Percentiles rank a stretch among this genome's conserved stretches.
Evolutionary conservation across 2,113 vertebrate genomes (phyloP).

Genomic region (Hydropotes inermis): DNA sequence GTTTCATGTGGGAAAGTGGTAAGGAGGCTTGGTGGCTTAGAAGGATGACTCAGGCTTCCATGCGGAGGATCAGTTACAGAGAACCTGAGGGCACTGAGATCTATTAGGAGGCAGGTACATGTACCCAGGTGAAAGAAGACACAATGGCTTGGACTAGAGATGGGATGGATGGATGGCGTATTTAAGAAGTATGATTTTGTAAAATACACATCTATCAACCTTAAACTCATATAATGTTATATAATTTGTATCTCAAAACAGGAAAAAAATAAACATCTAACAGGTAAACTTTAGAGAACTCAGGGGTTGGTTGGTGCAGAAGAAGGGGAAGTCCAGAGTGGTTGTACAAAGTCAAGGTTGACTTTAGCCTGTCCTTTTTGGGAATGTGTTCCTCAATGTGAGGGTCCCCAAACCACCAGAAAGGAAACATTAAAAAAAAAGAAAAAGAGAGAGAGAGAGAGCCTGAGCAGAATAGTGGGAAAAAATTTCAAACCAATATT

Average conservation of each 20-base stretch:
- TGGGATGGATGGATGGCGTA: background rate
- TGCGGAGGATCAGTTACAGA: background rate
- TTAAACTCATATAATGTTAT: background rate
- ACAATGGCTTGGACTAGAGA: background rate
- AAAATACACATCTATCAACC: background rate
- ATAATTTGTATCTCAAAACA: background rate
- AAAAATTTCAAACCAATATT: slow-evolving; percentile 62
- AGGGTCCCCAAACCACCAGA: slow-evolving; percentile 11
- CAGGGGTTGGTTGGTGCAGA: background rate
- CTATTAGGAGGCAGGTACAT: background rate
- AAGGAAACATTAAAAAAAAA: background rate
- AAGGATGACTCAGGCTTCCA: background rate
- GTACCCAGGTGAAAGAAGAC: background rate
- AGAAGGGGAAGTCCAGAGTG: background rate
- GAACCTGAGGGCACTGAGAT: background rate
- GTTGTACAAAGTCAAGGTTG: background rate
- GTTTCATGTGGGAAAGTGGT: background rate
- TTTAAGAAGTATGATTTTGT: background rate
- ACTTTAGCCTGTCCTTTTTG: background rate
- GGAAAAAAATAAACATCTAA: background rate
- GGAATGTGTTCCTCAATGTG: background rate
- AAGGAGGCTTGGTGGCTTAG: background rate
- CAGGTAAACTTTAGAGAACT: background rate
- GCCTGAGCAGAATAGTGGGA: slow-evolving; percentile 52
- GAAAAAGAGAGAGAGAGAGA: background rate